A percentile compares a stretch with the other conserved stretches of the same genome.
phyloP scores from a whole-genome alignment of 2,888 invertebrate species.

The Eremobia ochroleuca region DNA sequence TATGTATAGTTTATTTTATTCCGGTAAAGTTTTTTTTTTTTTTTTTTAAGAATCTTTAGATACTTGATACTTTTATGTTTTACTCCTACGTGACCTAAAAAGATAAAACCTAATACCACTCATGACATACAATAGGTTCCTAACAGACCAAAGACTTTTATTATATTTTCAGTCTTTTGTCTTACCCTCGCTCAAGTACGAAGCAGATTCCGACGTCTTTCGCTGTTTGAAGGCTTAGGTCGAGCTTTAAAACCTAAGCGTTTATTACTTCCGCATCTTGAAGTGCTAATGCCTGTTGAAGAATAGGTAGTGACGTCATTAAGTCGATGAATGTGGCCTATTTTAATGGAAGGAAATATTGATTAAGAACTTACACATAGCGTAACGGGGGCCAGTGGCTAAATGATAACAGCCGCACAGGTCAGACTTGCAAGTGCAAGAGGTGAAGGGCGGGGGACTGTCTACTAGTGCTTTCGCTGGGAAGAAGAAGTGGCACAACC shows the following conservation, averaged over 20 bases:
- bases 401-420: no score
- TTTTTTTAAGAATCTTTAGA: no score
- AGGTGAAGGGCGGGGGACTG: no score
- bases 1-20: neutral
- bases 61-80: neutral
- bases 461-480: no score
- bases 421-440: no score
- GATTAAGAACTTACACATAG: neutral
- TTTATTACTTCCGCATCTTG: neutral
- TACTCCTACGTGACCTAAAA: neutral
- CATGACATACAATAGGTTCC: conserved; percentile 4
- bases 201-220: conserved; percentile 38
- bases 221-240: conserved; percentile 21
- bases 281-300: neutral
- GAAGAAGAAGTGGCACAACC: no score
- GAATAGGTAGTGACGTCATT: neutral
- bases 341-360: neutral
- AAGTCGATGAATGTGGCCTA: no score
- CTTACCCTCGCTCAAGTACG: neutral
- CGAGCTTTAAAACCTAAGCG: conserved; percentile 19
- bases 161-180: conserved; percentile 34
- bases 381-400: no score
- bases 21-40: no score
- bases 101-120: neutral
- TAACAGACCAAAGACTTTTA: neutral